A percentile compares a stretch with the other conserved stretches of the same genome.
These are phyloP conservation scores for Andrena fulva DNA, from an alignment of 2,888 invertebrate species.

Conservation along the genomic window DNA sequence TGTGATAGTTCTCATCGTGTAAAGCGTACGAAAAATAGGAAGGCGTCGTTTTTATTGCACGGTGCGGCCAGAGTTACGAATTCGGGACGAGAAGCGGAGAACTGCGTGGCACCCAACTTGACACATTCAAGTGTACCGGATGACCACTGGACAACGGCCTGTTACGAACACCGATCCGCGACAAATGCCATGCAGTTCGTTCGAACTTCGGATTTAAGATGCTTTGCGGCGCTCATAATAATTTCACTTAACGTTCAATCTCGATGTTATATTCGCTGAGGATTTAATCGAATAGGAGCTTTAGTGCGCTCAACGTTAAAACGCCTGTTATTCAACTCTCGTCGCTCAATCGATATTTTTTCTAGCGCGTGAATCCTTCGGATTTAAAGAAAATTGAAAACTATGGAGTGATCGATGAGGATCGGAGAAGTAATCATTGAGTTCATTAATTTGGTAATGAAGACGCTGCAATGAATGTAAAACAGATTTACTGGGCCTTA, in stretches of 20 bases:
- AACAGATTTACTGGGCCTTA: background rate
- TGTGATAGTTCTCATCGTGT: constrained; percentile 33
- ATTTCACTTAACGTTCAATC: background rate
- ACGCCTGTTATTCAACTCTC: constrained; percentile 8
- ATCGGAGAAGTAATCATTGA: background rate
- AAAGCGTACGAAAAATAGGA: background rate
- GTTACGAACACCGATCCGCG: constrained; percentile 39
- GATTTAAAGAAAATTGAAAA: background rate
- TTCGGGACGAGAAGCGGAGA: constrained; percentile 10
- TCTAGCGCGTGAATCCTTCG: background rate
- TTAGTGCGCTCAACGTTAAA: background rate
- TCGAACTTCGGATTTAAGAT: constrained; percentile 40
- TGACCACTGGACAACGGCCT: constrained; percentile 47
- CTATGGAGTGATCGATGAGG: background rate
- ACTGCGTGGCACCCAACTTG: constrained; percentile 53
- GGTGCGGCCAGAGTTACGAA: background rate
- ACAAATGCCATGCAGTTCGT: constrained; percentile 38
- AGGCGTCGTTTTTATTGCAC: background rate
- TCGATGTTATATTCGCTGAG: background rate
- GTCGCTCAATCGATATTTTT: constrained; percentile 15
- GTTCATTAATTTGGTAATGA: constrained; percentile 12
- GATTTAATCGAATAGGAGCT: background rate
- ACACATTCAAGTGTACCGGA: constrained; percentile 54
- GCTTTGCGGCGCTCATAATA: background rate
- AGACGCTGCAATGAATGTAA: background rate